Percentiles rank a stretch among this genome's conserved stretches.
phyloP scores from a whole-genome alignment of 2,888 invertebrate genomes.

The Callyntrura sp. region DNA sequence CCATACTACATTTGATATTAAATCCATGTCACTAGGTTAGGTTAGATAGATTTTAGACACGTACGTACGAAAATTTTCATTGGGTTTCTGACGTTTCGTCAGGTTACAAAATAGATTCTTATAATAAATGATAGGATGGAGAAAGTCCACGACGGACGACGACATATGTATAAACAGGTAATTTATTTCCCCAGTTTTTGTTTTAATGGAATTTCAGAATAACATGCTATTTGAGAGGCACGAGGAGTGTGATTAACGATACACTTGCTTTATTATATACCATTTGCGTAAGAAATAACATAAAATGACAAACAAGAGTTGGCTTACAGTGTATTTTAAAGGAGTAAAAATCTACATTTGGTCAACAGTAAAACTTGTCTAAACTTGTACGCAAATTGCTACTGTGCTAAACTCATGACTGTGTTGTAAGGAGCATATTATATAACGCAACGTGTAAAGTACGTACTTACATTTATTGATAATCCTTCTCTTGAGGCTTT shows the following conservation, averaged over 20 bases:
- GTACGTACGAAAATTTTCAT: background rate
- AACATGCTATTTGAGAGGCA: background rate
- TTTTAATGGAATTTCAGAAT: background rate
- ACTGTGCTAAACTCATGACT: background rate
- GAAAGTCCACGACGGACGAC: slow-evolving; percentile 22
- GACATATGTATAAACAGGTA: background rate
- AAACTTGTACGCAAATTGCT: background rate
- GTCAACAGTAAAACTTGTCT: background rate
- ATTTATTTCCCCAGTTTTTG: slow-evolving; percentile 5
- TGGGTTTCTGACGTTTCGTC: background rate
- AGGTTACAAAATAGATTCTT: background rate
- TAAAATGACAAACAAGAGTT: slow-evolving; percentile 35
- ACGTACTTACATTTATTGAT: background rate
- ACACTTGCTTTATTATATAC: slow-evolving; percentile 13
- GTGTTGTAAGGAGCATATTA: background rate
- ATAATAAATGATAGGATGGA: background rate
- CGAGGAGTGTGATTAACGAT: background rate
- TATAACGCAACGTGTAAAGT: background rate
- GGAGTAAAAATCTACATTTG: background rate
- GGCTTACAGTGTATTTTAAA: background rate
- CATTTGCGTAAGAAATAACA: background rate
- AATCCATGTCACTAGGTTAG: background rate
- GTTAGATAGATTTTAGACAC: background rate
- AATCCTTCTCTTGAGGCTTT: slow-evolving; percentile 36
- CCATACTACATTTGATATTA: background rate